Conservation (phyloP, 2,797 vertebrate genomes). For the Galagoides demidoff region DNA sequence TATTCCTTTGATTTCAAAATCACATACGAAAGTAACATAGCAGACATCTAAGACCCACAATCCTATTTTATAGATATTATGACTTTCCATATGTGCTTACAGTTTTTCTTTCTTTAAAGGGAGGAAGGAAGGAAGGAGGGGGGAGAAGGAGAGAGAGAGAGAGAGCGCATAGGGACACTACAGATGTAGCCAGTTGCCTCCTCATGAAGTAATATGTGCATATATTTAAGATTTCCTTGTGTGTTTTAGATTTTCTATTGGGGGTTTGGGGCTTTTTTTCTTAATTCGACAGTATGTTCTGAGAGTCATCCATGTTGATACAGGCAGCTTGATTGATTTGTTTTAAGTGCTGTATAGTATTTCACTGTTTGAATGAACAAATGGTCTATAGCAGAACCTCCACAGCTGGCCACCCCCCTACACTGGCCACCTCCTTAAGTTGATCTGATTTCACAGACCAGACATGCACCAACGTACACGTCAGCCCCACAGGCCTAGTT, state of each 20-base stretch:
- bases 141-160: fast-evolving
- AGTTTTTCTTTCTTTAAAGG: background rate
- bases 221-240: background rate
- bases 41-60: background rate
- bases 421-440: no score
- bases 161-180: background rate
- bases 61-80: background rate
- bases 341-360: background rate
- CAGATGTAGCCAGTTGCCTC: background rate
- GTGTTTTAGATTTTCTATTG: background rate
- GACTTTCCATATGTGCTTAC: background rate
- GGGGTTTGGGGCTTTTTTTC: background rate
- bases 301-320: background rate
- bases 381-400: no score
- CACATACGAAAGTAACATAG: background rate
- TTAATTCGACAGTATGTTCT: background rate
- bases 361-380: background rate
- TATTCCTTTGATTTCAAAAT: slow-evolving; percentile 1
- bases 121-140: background rate
- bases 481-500: no score
- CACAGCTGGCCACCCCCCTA: no score
- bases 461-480: no score
- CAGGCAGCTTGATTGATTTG: background rate
- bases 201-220: background rate
- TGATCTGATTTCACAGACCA: no score